A percentile compares a stretch with the other conserved stretches of the same genome.
Evolutionary conservation across 2,113 vertebrate genomes (phyloP).

Genomic region (cattle (Bos taurus)): ARS-UCD2.0 NC_037329.1:52606501-52607000

Average conservation of each 20-base stretch:
- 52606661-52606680: constrained; percentile 20
- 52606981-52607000: not conserved
- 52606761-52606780: not conserved
- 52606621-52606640: not conserved
- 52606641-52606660: constrained; percentile 29
- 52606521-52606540: not conserved
- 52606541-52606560: accelerated
- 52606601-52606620: not conserved
- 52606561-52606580: not conserved
- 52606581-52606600: not conserved
- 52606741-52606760: constrained; percentile 28
- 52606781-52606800: not conserved
- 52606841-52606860: constrained; percentile 42
- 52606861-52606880: constrained; percentile 60
- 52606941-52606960: constrained; percentile 29
- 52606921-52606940: constrained; percentile 52
- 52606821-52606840: constrained; percentile 38
- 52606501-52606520: not conserved
- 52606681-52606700: not conserved
- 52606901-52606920: constrained; percentile 60
- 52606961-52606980: not conserved
- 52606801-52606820: constrained; percentile 24
- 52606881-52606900: constrained; percentile 31
- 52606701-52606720: not conserved
- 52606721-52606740: not conserved